Percentiles rank a stretch among this genome's conserved stretches.
phyloP scores from a whole-genome alignment of 2,888 invertebrate genomes.

The Ectemnius continuus region DNA sequence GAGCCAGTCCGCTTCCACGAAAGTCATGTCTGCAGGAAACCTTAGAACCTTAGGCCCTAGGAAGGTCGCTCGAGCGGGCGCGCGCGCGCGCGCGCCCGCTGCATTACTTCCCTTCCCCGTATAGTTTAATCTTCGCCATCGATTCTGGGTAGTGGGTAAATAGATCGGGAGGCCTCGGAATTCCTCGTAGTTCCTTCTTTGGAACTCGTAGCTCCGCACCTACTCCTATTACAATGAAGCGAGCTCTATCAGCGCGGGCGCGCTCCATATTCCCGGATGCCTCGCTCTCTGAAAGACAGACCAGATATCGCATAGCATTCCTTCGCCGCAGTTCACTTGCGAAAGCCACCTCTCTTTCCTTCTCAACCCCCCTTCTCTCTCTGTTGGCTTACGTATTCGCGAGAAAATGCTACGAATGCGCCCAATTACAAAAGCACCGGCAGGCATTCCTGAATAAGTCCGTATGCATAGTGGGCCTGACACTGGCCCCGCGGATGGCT shows the following conservation, averaged over 20 bases:
- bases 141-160: slow-evolving; percentile 9
- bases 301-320: slow-evolving; percentile 5
- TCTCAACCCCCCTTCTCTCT: too few relatives aligned
- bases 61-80: slow-evolving; percentile 17
- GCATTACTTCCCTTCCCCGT: slow-evolving; percentile 21
- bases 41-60: slow-evolving; percentile 30
- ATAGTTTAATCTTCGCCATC: slow-evolving; percentile 6
- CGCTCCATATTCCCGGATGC: slow-evolving; percentile 3
- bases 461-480: slow-evolving; percentile 74
- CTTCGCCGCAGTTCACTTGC: slow-evolving; percentile 7
- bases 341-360: slow-evolving; percentile 16
- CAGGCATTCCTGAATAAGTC: slow-evolving; percentile 63
- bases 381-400: slow-evolving; percentile 20
- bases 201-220: slow-evolving; percentile 1
- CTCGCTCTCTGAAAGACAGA: not conserved
- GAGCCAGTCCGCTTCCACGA: slow-evolving; percentile 58
- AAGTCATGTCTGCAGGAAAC: slow-evolving; percentile 62
- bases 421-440: slow-evolving; percentile 69
- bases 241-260: not conserved
- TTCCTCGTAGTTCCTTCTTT: not conserved
- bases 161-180: slow-evolving; percentile 9
- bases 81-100: not conserved
- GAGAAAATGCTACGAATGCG: slow-evolving; percentile 53
- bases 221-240: too few relatives aligned
- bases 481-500: slow-evolving; percentile 51